Conservation (phyloP, 2,797 vertebrate species). For the Schizopygopsis malacanthus region DNA sequence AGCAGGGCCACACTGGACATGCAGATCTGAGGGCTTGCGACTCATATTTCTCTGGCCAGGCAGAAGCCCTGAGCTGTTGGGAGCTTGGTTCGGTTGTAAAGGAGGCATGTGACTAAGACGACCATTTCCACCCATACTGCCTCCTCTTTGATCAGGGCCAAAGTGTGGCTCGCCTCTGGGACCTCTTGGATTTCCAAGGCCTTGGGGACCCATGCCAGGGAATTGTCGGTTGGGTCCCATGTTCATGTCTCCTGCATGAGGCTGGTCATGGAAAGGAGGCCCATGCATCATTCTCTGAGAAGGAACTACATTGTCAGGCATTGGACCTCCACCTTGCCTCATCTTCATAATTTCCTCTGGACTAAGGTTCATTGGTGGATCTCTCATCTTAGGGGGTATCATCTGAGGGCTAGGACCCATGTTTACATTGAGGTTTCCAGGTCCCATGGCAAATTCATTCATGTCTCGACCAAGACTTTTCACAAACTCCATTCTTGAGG, state of each 20-base stretch:
- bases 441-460: slow-evolving; percentile 91
- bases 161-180: slow-evolving; percentile 88
- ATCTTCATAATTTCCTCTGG: slow-evolving; percentile 85
- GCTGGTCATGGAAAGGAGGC: slow-evolving; percentile 88
- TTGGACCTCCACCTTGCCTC: slow-evolving; percentile 82
- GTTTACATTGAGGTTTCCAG: slow-evolving; percentile 82
- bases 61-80: slow-evolving; percentile 83
- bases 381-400: slow-evolving; percentile 93
- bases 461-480: slow-evolving; percentile 92
- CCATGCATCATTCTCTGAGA: slow-evolving; percentile 94
- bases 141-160: slow-evolving; percentile 94
- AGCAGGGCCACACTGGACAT: slow-evolving; percentile 88
- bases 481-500: slow-evolving; percentile 90
- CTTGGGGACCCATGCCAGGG: slow-evolving; percentile 82
- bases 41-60: slow-evolving; percentile 83
- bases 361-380: slow-evolving; percentile 86
- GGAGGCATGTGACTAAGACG: slow-evolving; percentile 96
- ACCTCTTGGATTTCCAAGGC: slow-evolving; percentile 82
- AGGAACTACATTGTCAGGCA: slow-evolving; percentile 77
- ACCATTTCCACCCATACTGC: slow-evolving; percentile 83
- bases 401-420: slow-evolving; percentile 90
- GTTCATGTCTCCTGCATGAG: slow-evolving; percentile 90
- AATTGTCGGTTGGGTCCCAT: slow-evolving; percentile 91
- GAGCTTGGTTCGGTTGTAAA: slow-evolving; percentile 85
- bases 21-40: slow-evolving; percentile 95